These are phyloP conservation scores for Hoplodrina blanda DNA, from an alignment of 2,888 invertebrate species.

Conservation along the genomic window DNA sequence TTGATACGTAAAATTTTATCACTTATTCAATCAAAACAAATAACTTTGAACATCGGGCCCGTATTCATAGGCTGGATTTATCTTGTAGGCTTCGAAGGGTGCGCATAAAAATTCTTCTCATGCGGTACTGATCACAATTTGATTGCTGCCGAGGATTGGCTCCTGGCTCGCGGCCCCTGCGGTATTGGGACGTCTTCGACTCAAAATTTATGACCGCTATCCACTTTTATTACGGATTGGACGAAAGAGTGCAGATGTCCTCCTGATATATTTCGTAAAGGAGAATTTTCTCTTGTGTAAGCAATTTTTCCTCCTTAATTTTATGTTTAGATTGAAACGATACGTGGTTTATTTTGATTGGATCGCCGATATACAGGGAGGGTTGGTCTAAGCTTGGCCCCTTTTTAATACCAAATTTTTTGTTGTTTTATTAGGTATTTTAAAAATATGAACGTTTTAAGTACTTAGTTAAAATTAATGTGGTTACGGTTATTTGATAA, in stretches of 20 bases:
- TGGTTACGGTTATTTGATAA: too few relatives aligned
- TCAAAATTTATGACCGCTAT: conserved; percentile 83
- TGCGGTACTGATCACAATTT: conserved; percentile 86
- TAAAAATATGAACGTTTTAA: conserved; percentile 18
- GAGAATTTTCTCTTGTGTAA: conserved; percentile 60
- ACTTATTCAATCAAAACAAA: conserved; percentile 76
- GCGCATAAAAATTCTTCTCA: conserved; percentile 84
- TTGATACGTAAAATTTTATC: conserved; percentile 70
- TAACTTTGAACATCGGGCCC: conserved; percentile 71
- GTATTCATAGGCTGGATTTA: conserved; percentile 71
- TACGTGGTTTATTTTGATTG: conserved; percentile 63
- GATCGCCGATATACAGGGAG: conserved; percentile 39
- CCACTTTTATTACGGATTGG: conserved; percentile 87
- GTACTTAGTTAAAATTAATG: too few relatives aligned
- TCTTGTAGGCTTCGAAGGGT: conserved; percentile 79
- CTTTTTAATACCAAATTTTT: conserved; percentile 21
- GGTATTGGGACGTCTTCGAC: conserved; percentile 75
- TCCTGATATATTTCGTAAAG: conserved; percentile 72
- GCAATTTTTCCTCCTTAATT: conserved; percentile 66
- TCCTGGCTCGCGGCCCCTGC: conserved; percentile 69
- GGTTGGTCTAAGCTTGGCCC: not conserved
- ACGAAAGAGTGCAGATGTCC: conserved; percentile 84
- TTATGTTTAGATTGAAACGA: conserved; percentile 65
- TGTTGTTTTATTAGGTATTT: conserved; percentile 28
- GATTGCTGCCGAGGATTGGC: conserved; percentile 79